Conservation (phyloP, 1,140 invertebrate genomes). For the Tyrophagus putrescentiae region DNA sequence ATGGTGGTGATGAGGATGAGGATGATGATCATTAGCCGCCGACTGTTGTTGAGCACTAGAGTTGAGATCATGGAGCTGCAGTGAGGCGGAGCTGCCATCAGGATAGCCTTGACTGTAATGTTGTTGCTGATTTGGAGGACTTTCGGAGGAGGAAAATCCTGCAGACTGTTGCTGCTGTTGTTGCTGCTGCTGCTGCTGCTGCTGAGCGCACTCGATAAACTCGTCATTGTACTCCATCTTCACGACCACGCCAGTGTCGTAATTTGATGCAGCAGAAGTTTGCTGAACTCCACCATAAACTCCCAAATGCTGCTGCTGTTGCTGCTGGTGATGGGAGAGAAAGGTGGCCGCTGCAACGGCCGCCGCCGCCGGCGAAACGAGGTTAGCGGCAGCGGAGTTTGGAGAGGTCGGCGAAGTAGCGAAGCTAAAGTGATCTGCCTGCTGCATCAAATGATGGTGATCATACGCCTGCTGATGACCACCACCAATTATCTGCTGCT, state of each 20-base stretch:
- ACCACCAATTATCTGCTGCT: too few species aligned
- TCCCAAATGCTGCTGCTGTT: neutral
- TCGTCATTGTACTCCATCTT: slow-evolving; percentile 11
- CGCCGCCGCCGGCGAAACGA: neutral
- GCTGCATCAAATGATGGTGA: slow-evolving; percentile 5
- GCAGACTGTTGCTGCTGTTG: too few species aligned
- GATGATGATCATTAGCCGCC: neutral
- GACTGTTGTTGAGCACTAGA: neutral
- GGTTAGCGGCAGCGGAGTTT: neutral
- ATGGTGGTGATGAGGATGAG: too few species aligned
- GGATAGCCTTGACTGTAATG: neutral
- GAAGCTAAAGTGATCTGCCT: neutral
- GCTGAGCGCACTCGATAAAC: slow-evolving; percentile 15
- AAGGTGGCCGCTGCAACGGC: neutral
- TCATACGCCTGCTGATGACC: slow-evolving; percentile 9
- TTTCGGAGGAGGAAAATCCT: too few species aligned
- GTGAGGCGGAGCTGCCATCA: neutral
- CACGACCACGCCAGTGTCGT: neutral
- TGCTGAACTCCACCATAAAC: neutral
- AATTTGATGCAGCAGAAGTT: neutral
- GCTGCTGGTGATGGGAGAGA: neutral
- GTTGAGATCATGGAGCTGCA: neutral
- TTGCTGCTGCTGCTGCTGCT: slow-evolving; percentile 29
- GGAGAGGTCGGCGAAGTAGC: neutral
- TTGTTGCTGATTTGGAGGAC: neutral